phyloP scores from a whole-genome alignment of 2,888 invertebrate species.

The Torymus texanus region DNA sequence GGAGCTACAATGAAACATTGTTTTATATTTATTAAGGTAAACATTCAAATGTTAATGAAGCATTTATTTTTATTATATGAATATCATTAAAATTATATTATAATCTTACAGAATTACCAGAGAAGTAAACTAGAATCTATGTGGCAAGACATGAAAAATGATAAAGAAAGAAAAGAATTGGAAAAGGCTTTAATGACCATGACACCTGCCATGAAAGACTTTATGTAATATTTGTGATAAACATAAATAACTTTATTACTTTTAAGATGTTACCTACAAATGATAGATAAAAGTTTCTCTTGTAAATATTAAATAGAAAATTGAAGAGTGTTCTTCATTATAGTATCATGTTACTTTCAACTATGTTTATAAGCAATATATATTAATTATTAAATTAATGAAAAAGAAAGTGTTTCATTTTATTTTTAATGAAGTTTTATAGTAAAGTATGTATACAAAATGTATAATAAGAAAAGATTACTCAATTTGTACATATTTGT shows the following conservation, averaged over 20 bases:
- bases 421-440: too few species aligned
- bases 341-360: too few species aligned
- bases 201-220: constrained; percentile 68
- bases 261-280: too few species aligned
- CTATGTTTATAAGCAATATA: too few species aligned
- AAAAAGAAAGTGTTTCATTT: too few species aligned
- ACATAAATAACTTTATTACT: neutral
- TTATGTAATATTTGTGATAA: constrained; percentile 59
- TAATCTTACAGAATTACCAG: constrained; percentile 79
- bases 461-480: too few species aligned
- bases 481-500: too few species aligned
- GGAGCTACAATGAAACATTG: constrained; percentile 89
- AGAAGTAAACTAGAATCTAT: constrained; percentile 80
- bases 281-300: neutral
- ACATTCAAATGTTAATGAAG: neutral
- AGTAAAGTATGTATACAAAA: too few species aligned
- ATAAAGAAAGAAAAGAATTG: constrained; percentile 80
- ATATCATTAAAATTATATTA: constrained; percentile 22
- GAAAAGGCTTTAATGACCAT: constrained; percentile 72
- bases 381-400: too few species aligned
- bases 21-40: constrained; percentile 81
- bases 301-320: neutral
- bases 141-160: constrained; percentile 80
- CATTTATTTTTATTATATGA: neutral
- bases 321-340: too few species aligned